Evolutionary conservation across 2,888 invertebrate genomes (phyloP).

Genomic region (Caenorhabditis doughertyi): DNA sequence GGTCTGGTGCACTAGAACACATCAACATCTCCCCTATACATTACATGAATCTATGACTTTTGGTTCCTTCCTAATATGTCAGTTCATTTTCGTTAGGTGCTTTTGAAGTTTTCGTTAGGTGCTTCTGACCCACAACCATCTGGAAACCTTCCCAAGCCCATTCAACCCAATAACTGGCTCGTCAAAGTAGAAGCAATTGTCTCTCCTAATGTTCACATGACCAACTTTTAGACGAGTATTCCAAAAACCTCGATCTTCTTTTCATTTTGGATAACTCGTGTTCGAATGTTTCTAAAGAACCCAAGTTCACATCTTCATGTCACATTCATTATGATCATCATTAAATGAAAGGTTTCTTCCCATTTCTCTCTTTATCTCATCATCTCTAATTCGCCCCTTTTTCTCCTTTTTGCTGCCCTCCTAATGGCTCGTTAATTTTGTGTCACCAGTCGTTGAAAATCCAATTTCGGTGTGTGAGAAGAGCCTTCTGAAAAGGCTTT

Average conservation of each 20-base stretch:
- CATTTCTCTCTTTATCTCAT: conserved; percentile 29
- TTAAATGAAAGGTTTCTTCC: conserved; percentile 54
- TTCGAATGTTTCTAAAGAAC: conserved; percentile 26
- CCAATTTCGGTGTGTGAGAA: conserved; percentile 43
- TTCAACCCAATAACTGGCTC: conserved; percentile 2
- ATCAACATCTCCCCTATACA: too few species aligned
- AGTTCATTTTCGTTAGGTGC: too few species aligned
- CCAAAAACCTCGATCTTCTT: background rate
- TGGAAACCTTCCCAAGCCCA: background rate
- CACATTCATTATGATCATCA: background rate
- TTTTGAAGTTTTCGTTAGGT: too few species aligned
- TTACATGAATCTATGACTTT: too few species aligned
- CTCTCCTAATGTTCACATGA: conserved; percentile 20
- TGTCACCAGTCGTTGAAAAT: conserved; percentile 51
- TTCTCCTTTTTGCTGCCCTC: conserved; percentile 14
- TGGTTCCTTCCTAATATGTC: too few species aligned
- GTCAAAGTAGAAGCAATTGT: conserved; percentile 7
- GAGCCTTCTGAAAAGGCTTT: conserved; percentile 1
- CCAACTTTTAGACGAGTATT: background rate
- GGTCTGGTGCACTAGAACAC: too few species aligned
- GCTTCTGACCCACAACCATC: background rate
- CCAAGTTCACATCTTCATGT: conserved; percentile 37
- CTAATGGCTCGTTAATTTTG: conserved; percentile 54
- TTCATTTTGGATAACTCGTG: background rate
- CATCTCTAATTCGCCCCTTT: conserved; percentile 29